phyloP scores from a whole-genome alignment of 1,140 invertebrate species.

The Nasonia vitripennis region DNA sequence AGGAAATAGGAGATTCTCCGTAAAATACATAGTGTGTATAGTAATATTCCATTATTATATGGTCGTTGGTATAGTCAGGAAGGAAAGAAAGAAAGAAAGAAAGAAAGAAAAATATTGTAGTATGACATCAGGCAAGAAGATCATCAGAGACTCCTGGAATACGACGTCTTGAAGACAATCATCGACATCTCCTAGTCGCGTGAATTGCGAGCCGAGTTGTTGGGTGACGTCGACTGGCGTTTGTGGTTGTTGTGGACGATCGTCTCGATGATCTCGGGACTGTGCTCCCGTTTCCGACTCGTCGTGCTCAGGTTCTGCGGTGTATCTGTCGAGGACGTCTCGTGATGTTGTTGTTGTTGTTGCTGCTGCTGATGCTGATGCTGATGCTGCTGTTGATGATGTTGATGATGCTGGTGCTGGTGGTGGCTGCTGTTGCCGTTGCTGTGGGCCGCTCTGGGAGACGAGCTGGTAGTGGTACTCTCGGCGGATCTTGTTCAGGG shows the following conservation, averaged over 20 bases:
- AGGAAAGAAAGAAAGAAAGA: neutral
- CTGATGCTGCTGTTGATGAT: neutral
- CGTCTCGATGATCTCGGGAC: conserved; percentile 58
- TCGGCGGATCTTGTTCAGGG: conserved; percentile 35
- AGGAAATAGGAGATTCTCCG: neutral
- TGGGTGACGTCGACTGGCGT: conserved; percentile 59
- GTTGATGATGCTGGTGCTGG: neutral
- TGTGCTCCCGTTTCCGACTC: conserved; percentile 68
- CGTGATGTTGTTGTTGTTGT: neutral
- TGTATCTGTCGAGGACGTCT: neutral
- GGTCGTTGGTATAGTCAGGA: neutral
- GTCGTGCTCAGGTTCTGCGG: conserved; percentile 31
- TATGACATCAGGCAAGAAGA: neutral
- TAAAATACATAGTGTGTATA: neutral
- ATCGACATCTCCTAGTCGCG: neutral
- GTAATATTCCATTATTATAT: neutral
- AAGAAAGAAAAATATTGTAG: neutral
- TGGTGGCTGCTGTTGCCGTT: neutral
- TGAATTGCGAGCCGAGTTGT: neutral
- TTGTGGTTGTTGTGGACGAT: conserved; percentile 57
- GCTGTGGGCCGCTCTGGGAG: neutral
- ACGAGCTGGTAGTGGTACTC: conserved; percentile 40
- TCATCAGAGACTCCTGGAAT: neutral
- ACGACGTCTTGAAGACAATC: neutral
- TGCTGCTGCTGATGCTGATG: neutral